Conservation (phyloP, 2,797 vertebrate species). For the Rhodeus uyekii region DNA sequence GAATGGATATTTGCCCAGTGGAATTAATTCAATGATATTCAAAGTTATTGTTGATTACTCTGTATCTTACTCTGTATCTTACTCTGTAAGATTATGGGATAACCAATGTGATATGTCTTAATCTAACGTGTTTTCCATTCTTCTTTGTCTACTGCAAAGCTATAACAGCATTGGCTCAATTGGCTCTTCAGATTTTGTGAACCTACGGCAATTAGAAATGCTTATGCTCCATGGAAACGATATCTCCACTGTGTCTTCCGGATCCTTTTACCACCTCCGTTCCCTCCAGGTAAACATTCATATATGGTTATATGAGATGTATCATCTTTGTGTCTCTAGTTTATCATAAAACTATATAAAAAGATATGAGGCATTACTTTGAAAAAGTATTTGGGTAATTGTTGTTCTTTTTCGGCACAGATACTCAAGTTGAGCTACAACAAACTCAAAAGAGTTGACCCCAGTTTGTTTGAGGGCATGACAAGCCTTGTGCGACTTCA, state of each 20-base stretch:
- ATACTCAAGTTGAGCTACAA: conserved; percentile 85
- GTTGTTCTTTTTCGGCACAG: conserved; percentile 56
- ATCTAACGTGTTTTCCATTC: background rate
- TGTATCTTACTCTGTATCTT: background rate
- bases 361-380: background rate
- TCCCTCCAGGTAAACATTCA: conserved; percentile 75
- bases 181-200: conserved; percentile 73
- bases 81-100: conserved; percentile 10
- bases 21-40: background rate
- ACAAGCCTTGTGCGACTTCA: conserved; percentile 74
- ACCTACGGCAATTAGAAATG: conserved; percentile 78
- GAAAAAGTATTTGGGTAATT: background rate
- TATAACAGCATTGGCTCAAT: conserved; percentile 81
- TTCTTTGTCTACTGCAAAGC: conserved; percentile 56
- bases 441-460: conserved; percentile 73
- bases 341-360: background rate
- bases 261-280: conserved; percentile 77
- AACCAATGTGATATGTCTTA: conserved; percentile 1
- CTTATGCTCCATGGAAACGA: conserved; percentile 84
- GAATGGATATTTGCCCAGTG: background rate
- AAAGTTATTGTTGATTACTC: background rate
- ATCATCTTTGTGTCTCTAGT: background rate
- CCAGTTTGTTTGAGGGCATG: conserved; percentile 75
- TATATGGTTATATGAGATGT: background rate
- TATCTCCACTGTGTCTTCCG: conserved; percentile 71